Evolutionary conservation across 2,888 invertebrate species (phyloP).

Genomic region (Cataglyphis altisquamis): DNA sequence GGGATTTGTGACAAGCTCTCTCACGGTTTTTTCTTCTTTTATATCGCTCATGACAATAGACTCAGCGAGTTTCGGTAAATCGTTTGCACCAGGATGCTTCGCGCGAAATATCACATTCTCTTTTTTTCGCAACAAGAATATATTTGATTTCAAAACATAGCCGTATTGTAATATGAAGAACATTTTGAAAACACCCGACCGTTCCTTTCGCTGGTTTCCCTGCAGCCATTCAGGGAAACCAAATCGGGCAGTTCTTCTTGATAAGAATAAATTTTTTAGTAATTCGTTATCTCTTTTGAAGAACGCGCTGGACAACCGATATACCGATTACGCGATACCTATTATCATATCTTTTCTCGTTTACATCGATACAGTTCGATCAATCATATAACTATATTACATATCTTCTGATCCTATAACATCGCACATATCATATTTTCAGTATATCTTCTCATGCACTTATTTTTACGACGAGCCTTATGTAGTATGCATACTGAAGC

Average conservation of each 20-base stretch:
- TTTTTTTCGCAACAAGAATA: conserved; percentile 19
- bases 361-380: background rate
- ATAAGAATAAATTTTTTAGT: conserved; percentile 69
- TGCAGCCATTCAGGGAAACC: conserved; percentile 90
- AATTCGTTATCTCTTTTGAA: background rate
- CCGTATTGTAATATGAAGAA: conserved; percentile 66
- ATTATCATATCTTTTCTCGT: background rate
- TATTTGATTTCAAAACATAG: background rate
- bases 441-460: background rate
- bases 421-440: background rate
- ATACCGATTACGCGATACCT: conserved; percentile 36
- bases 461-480: conserved; percentile 25
- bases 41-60: conserved; percentile 9
- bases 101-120: background rate
- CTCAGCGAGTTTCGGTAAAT: conserved; percentile 38
- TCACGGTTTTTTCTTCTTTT: background rate
- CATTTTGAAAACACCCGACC: conserved; percentile 84
- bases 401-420: conserved; percentile 3
- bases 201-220: conserved; percentile 86
- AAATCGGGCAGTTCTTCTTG: conserved; percentile 85
- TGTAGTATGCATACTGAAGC: conserved; percentile 18
- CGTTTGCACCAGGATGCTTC: conserved; percentile 17
- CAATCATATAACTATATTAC: background rate
- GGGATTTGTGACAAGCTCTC: conserved; percentile 28
- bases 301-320: background rate